phyloP scores from a whole-genome alignment of 2,888 invertebrate species.

The Zaprionus obscuricornis region DNA sequence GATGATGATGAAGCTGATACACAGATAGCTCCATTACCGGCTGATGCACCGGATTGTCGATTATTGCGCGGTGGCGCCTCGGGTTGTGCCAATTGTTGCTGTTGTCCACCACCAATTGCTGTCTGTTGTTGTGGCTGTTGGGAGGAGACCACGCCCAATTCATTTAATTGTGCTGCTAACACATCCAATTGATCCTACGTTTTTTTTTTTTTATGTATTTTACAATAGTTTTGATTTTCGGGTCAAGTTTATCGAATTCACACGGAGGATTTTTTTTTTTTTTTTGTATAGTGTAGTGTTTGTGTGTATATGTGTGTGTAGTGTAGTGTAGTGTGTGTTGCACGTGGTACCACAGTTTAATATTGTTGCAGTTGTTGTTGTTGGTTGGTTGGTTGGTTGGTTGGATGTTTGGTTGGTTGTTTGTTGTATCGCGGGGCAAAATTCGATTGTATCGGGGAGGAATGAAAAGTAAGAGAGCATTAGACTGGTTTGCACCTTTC shows the following conservation, averaged over 20 bases:
- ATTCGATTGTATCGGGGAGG: constrained; percentile 63
- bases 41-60: constrained; percentile 80
- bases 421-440: constrained; percentile 24
- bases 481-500: constrained; percentile 76
- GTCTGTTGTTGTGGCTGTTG: constrained; percentile 83
- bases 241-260: constrained; percentile 50
- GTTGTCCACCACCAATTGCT: constrained; percentile 50
- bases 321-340: constrained; percentile 45
- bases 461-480: constrained; percentile 81
- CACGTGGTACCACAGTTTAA: constrained; percentile 54
- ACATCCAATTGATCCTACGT: constrained; percentile 95
- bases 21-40: constrained; percentile 68
- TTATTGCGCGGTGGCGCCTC: constrained; percentile 89
- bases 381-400: constrained; percentile 21
- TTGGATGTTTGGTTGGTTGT: constrained; percentile 22
- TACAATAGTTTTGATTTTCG: constrained; percentile 57
- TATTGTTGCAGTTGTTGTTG: constrained; percentile 57
- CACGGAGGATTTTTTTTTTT: constrained; percentile 63
- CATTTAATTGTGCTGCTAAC: constrained; percentile 97
- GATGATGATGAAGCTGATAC: constrained; percentile 59
- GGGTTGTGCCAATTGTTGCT: constrained; percentile 85
- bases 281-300: constrained; percentile 24
- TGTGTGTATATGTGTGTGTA: no score
- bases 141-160: constrained; percentile 91
- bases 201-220: constrained; percentile 64